Conservation (phyloP, 1,140 invertebrate genomes). For the Harpegnathos saltator region DNA sequence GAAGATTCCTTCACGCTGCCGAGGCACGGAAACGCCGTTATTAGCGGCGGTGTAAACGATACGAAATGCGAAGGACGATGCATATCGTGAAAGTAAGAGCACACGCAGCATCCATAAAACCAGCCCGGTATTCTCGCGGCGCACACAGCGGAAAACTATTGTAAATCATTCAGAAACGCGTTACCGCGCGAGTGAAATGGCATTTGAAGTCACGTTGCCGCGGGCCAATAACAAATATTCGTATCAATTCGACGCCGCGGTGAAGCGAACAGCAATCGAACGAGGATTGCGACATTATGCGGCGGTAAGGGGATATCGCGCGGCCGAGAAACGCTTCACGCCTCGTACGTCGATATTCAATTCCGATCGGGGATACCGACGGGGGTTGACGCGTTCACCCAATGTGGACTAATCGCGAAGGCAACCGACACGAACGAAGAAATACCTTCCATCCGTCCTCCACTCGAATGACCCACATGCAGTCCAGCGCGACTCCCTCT, state of each 20-base stretch:
- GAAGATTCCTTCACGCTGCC: slow-evolving; percentile 5
- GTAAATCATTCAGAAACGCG: slow-evolving; percentile 50
- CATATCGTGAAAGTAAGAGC: slow-evolving; percentile 5
- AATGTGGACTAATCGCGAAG: background rate
- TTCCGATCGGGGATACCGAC: background rate
- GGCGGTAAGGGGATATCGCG: background rate
- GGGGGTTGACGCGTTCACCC: no score
- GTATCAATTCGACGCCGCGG: slow-evolving; percentile 7
- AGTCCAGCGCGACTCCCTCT: slow-evolving; percentile 90
- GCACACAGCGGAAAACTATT: slow-evolving; percentile 23
- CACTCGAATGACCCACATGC: slow-evolving; percentile 92
- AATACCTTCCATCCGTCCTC: slow-evolving; percentile 89
- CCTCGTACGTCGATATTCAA: slow-evolving; percentile 20
- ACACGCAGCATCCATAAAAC: slow-evolving; percentile 11
- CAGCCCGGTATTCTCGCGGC: slow-evolving; percentile 7
- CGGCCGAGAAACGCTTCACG: slow-evolving; percentile 3
- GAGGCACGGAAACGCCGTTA: slow-evolving; percentile 12
- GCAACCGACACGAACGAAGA: slow-evolving; percentile 17
- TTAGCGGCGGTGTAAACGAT: slow-evolving; percentile 31
- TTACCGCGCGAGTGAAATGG: slow-evolving; percentile 44
- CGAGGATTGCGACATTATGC: slow-evolving; percentile 6
- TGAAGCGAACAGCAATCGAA: slow-evolving; percentile 13
- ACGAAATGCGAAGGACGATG: slow-evolving; percentile 3
- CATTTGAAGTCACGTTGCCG: slow-evolving; percentile 36
- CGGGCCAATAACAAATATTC: slow-evolving; percentile 45